Evolutionary conservation across 2,888 invertebrate species (phyloP), one percentile per base, ranked within the genome.

Genomic region (Eilema caniola): DNA sequence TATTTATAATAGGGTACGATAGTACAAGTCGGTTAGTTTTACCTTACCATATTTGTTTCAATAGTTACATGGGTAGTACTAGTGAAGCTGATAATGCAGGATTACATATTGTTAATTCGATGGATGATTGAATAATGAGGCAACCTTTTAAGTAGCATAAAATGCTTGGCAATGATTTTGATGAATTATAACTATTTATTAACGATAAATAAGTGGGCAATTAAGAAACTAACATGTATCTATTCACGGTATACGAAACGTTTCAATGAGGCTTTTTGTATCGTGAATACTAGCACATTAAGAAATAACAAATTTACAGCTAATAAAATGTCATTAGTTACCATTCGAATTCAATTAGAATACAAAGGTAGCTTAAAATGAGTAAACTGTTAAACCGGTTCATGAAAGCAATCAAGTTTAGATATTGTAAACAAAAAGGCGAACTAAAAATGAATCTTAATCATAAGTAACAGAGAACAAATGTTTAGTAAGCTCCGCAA

Each of bases 381-480:
- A 79, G 73, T 71, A 74, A 83, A 81, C 79, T 76, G 76, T 79
- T 82, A 80, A 82, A 79, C 73, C 75, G 75, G 75, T 71, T 78
- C 72, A 71, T 81, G 79, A 83, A 75, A 84, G 78, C 79, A 82
- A 83, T 83, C 79, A 75, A 77, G 73, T 77, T 31, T 78, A 82
- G 76, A 76, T 86, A 84, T 72, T 74, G 67, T 76, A 76, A 79
- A 79, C 76, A 73, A 78, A 71, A 68, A 66, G 75, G 76, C 80
- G 85, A 88, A 88, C 84, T 88, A 88, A 90, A 90, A 90, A 87
- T 87, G 84, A 87, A 83, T 89, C 86, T 86, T 90, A 89, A 90
- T 89, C 85, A 86, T 85, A 81, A 85, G 90, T 88, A 88, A 90
- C 88, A 88, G 83, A 85, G 86, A 84, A 86, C 82, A 87, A 86